These are phyloP conservation scores for Illadopsis cleaveri DNA, from an alignment of 2,113 vertebrate genomes.

Conservation along the genomic window DNA sequence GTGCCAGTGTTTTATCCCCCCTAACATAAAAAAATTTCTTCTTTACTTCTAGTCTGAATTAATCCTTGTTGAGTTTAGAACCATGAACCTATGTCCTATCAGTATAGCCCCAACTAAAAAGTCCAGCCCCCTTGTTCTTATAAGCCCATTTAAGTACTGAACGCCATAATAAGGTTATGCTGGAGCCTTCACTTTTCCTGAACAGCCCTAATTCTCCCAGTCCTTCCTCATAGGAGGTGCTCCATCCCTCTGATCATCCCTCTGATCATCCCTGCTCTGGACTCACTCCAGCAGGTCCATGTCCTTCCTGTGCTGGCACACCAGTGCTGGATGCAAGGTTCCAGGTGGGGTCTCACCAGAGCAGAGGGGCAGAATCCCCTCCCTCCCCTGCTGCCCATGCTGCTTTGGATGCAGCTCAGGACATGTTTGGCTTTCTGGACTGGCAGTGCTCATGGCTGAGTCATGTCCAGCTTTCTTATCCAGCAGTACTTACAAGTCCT, in stretches of 20 bases:
- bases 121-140: accelerated
- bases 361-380: background rate
- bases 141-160: background rate
- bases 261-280: background rate
- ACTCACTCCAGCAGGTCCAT: accelerated
- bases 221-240: background rate
- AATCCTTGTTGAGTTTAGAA: background rate
- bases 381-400: background rate
- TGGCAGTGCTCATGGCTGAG: background rate
- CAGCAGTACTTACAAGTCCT: background rate
- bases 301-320: background rate
- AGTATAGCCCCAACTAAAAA: accelerated
- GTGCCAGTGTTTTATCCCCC: background rate
- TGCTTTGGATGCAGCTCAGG: background rate
- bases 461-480: background rate
- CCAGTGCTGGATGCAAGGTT: background rate
- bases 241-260: background rate
- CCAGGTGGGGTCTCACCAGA: background rate
- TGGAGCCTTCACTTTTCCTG: background rate
- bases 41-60: background rate
- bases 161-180: background rate
- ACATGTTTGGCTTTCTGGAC: background rate
- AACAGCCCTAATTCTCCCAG: background rate
- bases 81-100: background rate
- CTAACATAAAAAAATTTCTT: background rate